Evolutionary conservation across 1,140 invertebrate genomes (phyloP).

Genomic region (Anthonomus grandis): DNA sequence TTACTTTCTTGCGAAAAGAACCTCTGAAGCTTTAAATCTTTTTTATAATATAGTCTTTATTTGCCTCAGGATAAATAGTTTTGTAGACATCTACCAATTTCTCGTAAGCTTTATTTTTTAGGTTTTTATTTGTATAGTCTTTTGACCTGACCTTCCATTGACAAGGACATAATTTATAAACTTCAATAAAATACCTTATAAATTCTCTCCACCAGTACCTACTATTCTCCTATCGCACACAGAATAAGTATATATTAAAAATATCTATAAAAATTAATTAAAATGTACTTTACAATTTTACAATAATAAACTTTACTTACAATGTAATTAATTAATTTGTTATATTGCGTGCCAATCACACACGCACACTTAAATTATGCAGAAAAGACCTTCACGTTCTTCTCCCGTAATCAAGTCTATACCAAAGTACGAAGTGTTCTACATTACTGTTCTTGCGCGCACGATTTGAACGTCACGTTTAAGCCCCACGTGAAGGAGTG

Average conservation of each 20-base stretch:
- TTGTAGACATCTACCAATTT: conserved; percentile 11
- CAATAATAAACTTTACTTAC: not conserved
- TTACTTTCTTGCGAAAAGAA: conserved; percentile 11
- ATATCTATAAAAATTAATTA: too few species aligned
- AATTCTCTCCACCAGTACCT: not conserved
- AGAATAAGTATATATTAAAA: too few species aligned
- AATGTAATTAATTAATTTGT: not conserved
- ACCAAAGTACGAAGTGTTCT: too few species aligned
- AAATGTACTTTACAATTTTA: not conserved
- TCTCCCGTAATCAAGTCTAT: too few species aligned
- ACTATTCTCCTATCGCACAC: not conserved
- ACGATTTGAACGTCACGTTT: not conserved
- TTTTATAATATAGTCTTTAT: conserved; percentile 3
- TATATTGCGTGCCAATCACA: not conserved
- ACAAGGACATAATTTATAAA: not conserved
- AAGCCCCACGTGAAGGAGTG: not conserved
- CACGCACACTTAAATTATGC: too few species aligned
- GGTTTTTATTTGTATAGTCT: too few species aligned
- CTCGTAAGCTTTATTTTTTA: conserved; percentile 7
- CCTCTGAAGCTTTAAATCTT: conserved; percentile 5
- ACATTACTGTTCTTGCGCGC: not conserved
- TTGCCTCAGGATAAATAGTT: conserved; percentile 7
- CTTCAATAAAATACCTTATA: not conserved
- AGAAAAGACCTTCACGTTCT: too few species aligned
- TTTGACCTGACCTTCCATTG: not conserved